A percentile compares a stretch with the other conserved stretches of the same genome.
Conservation (phyloP, 1,140 invertebrate species). For the Conus ventricosus region DNA sequence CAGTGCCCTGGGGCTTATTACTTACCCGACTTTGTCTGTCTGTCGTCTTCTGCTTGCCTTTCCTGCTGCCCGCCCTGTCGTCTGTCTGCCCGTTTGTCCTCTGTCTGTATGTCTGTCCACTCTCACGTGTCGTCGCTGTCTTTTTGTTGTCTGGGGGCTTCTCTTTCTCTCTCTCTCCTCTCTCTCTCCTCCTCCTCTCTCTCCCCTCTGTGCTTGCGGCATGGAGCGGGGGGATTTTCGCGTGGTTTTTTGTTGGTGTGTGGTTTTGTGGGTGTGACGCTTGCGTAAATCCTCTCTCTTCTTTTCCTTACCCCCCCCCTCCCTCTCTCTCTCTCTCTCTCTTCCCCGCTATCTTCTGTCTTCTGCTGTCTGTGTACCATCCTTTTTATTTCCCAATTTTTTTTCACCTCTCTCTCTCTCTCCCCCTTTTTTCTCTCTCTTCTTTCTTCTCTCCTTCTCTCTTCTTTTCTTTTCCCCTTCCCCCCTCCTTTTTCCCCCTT, state of each 20-base stretch:
- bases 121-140: neutral
- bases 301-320: neutral
- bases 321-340: slow-evolving; percentile 10
- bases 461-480: too few species aligned
- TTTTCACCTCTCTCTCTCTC: too few species aligned
- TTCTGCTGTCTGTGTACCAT: too few species aligned
- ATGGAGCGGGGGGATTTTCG: too few species aligned
- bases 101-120: neutral
- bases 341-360: too few species aligned
- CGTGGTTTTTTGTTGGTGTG: neutral
- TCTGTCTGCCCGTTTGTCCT: neutral
- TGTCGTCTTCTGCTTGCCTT: neutral
- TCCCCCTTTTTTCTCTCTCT: too few species aligned
- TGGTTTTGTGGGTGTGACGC: neutral
- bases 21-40: too few species aligned
- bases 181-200: neutral
- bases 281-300: neutral
- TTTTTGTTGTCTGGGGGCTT: neutral
- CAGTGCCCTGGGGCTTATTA: too few species aligned
- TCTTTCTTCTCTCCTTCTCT: too few species aligned
- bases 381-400: too few species aligned
- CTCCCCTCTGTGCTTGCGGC: neutral
- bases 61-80: neutral
- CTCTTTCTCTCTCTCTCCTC: neutral
- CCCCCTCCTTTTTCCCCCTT: neutral